Evolutionary conservation across 2,797 vertebrate genomes (phyloP), one percentile per base, ranked within the genome.

Genomic region (Hypotaenidia philippensis): DNA sequence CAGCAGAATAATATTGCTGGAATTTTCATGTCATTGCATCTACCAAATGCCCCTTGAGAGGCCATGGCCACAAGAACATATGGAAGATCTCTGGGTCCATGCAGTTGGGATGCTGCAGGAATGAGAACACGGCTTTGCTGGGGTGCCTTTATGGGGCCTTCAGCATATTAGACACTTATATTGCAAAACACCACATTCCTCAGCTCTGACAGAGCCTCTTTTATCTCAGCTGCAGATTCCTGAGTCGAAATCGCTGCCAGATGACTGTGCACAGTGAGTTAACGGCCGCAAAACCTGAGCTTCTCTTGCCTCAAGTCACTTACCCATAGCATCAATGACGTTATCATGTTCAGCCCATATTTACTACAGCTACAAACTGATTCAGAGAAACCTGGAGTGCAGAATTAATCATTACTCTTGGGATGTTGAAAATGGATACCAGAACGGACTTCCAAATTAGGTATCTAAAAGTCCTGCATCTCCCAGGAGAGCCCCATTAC

Each of bases 401-500:
- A 55, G 87, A 79, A 95, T 95, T 95, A 94, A 95, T 96, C 92
- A 90, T 94, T 96, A 52, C 87, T 83, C 94, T 88, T 69, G 96
- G 96, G 94, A 95, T 45, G 82, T 77, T 79, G 87, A 71, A 96
- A 97, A 94, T 78, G 92, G 95, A 96, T 93, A 96, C 77, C 94
- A 96, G 95, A 94, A 93, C 50, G 96, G 93, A 94, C 97, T 97
- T 97, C 96, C 97, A 97, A 97, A 97, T 96, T 97, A 97, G 97
- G 97, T 72, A 96, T 96, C 94, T 97, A 56, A 91, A 97, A 96
- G 96, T 94, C 96, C 94, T 94, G 94, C 87, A 85, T 91, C 84
- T 96, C 90, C 88, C 93, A 92, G 90, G 94, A 94, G 91, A 95
- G 94, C 64, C 49, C 63, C 49, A 22, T 93, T 95, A 87, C 91